phyloP scores from a whole-genome alignment of 2,888 invertebrate species.

The Andricus quercusramuli region DNA sequence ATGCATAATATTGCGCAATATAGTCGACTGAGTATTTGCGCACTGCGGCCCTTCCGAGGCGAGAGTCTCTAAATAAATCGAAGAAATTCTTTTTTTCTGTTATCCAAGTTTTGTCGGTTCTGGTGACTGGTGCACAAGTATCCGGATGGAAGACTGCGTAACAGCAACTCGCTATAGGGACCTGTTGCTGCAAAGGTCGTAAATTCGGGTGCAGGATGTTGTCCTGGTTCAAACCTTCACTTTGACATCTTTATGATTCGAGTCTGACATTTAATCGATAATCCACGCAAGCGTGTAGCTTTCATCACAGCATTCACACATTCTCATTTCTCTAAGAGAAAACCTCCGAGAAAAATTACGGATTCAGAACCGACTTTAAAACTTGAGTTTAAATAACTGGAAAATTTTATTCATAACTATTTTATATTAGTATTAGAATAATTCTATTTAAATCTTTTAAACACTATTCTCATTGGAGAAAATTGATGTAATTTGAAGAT shows the following conservation, averaged over 20 bases:
- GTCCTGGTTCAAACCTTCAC: conserved; percentile 78
- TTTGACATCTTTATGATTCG: conserved; percentile 78
- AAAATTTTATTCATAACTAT: no score
- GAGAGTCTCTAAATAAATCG: no score
- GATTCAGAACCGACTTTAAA: neutral
- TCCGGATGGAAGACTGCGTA: conserved; percentile 34
- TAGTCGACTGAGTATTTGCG: no score
- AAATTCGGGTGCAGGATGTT: conserved; percentile 77
- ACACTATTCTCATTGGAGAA: no score
- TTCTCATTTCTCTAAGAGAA: neutral
- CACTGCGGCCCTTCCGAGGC: no score
- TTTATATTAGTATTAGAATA: no score
- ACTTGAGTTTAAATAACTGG: no score
- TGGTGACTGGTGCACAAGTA: conserved; percentile 27
- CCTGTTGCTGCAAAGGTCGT: conserved; percentile 74
- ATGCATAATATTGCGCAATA: no score
- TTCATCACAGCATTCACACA: neutral
- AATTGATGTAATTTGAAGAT: no score
- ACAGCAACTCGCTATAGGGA: conserved; percentile 50
- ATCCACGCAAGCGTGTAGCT: conserved; percentile 51
- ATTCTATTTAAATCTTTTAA: no score
- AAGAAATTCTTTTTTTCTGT: neutral
- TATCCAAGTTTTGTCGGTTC: neutral
- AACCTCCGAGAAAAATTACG: neutral
- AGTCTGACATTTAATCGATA: conserved; percentile 77